A percentile compares a stretch with the other conserved stretches of the same genome.
Conservation (phyloP, 2,113 vertebrate genomes). For the Indicator indicator region DNA sequence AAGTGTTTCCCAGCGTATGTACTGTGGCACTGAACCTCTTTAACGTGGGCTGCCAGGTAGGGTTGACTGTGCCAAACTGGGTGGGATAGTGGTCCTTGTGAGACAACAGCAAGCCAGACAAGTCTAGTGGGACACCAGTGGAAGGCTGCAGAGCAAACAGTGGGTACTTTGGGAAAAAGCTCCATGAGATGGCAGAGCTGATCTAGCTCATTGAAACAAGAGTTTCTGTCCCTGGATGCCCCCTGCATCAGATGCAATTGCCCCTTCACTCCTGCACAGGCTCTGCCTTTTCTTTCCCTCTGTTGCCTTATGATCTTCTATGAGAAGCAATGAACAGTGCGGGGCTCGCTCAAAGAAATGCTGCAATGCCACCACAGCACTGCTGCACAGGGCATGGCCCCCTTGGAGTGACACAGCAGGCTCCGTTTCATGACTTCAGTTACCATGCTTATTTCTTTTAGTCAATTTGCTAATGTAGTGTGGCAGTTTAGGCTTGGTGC, state of each 20-base stretch:
- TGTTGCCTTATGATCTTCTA: neutral
- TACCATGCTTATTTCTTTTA: neutral
- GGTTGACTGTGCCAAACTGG: neutral
- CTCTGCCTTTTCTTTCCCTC: neutral
- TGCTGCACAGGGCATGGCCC: neutral
- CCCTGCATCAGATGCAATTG: neutral
- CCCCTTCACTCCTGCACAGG: neutral
- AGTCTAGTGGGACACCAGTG: neutral
- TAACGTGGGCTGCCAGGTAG: neutral
- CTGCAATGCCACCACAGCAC: accelerated
- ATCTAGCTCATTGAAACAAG: neutral
- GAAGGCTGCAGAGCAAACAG: neutral
- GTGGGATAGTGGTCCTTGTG: neutral
- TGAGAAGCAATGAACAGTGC: accelerated
- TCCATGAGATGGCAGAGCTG: neutral
- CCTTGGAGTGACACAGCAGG: accelerated
- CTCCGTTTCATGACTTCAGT: neutral
- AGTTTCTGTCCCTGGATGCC: neutral
- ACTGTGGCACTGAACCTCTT: neutral
- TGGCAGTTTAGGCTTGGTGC: no score
- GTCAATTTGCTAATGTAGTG: accelerated
- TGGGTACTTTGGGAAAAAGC: neutral
- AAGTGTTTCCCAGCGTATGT: neutral
- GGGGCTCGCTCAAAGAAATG: neutral
- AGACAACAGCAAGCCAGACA: neutral